Conservation (phyloP, 2,113 vertebrate species). For the Malurus cyaneus region DNA sequence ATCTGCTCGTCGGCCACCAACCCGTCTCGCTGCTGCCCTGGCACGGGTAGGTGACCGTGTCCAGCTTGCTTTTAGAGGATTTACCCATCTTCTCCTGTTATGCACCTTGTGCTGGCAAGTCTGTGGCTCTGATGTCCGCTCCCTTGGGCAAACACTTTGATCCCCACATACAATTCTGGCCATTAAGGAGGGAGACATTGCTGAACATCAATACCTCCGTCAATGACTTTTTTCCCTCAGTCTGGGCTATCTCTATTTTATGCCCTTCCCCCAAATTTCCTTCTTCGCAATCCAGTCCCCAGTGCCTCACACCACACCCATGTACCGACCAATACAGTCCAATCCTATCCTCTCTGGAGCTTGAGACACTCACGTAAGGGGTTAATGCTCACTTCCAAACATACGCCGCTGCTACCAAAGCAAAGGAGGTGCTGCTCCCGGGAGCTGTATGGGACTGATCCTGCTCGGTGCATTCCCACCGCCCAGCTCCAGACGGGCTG, state of each 20-base stretch:
- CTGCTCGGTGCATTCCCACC: background rate
- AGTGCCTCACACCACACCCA: background rate
- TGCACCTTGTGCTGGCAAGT: background rate
- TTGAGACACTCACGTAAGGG: background rate
- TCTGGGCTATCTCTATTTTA: background rate
- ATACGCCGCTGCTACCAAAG: background rate
- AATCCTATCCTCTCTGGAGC: background rate
- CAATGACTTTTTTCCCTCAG: background rate
- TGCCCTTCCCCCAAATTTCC: background rate
- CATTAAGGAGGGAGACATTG: background rate
- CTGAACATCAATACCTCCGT: background rate
- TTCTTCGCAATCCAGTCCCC: background rate
- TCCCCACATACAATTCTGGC: background rate
- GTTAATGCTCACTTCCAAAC: background rate
- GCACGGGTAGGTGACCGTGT: background rate
- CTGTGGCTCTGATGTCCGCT: background rate
- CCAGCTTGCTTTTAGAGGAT: background rate
- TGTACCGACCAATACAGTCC: background rate
- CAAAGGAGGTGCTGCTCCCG: background rate
- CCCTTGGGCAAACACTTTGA: background rate
- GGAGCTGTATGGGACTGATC: fast-evolving
- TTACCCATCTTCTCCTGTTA: background rate
- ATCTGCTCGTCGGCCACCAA: fast-evolving
- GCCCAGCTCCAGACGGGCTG: background rate
- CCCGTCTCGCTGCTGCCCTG: background rate